These are phyloP conservation scores for Brachylomia viminalis DNA, from an alignment of 2,888 invertebrate genomes.

Conservation along the genomic window DNA sequence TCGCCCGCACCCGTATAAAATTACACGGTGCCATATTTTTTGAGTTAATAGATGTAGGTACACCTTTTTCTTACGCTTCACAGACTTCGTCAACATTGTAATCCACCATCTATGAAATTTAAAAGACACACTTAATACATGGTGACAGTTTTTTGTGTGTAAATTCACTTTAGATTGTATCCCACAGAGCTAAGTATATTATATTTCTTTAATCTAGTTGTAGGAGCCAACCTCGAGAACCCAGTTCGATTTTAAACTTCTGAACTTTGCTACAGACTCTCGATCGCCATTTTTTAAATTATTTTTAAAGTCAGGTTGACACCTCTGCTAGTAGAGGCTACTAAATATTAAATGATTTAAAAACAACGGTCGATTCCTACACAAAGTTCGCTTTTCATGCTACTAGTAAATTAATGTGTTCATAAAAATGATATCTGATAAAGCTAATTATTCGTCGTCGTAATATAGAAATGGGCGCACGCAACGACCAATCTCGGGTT, in stretches of 20 bases:
- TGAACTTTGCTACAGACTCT: conserved; percentile 3
- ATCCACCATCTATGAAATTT: conserved; percentile 81
- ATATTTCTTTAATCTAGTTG: conserved; percentile 70
- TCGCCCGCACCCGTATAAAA: conserved; percentile 83
- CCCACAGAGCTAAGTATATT: conserved; percentile 66
- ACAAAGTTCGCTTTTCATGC: conserved; percentile 80
- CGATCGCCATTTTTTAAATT: conserved; percentile 3
- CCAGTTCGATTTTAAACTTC: conserved; percentile 7
- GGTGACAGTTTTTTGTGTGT: conserved; percentile 84
- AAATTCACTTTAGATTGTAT: conserved; percentile 69
- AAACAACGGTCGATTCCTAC: conserved; percentile 69
- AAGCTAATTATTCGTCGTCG: conserved; percentile 85
- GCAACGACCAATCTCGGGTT: conserved; percentile 85
- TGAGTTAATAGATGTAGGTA: conserved; percentile 82
- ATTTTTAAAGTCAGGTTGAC: conserved; percentile 18
- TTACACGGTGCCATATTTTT: conserved; percentile 85
- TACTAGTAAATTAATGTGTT: conserved; percentile 83
- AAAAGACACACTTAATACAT: conserved; percentile 79
- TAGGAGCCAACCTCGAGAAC: conserved; percentile 53
- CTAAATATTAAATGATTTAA: conserved; percentile 59
- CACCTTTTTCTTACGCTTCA: conserved; percentile 82
- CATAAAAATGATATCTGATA: conserved; percentile 85
- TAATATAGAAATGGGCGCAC: conserved; percentile 85
- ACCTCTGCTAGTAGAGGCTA: conserved; percentile 25
- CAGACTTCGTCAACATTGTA: conserved; percentile 79